Evolutionary conservation across 2,888 invertebrate species (phyloP).

Genomic region (Steinernema carpocapsae): DNA sequence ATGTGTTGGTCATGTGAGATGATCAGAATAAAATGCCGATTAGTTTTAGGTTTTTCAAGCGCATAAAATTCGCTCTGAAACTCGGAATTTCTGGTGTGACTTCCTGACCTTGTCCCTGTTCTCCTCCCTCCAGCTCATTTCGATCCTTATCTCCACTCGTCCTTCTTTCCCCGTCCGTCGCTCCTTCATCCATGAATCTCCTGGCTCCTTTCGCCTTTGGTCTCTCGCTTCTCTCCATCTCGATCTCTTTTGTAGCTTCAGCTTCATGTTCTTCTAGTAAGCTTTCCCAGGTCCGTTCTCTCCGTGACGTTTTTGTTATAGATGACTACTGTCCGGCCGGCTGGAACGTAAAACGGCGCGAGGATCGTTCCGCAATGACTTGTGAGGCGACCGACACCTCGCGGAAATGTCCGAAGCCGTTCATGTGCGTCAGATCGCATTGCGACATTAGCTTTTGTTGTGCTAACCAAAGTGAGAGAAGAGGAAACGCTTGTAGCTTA

Average conservation of each 20-base stretch:
- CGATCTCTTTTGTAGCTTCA: background rate
- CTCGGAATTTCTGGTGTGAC: no score
- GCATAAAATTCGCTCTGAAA: no score
- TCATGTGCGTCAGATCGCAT: constrained; percentile 60
- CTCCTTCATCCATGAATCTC: constrained; percentile 2
- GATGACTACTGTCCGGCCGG: constrained; percentile 62
- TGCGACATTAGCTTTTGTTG: constrained; percentile 64
- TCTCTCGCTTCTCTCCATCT: background rate
- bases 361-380: constrained; percentile 55
- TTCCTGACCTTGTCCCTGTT: constrained; percentile 21
- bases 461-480: constrained; percentile 54
- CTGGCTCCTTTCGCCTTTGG: constrained; percentile 10
- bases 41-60: no score
- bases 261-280: constrained; percentile 27
- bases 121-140: background rate
- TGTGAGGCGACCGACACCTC: constrained; percentile 46
- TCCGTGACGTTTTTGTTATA: constrained; percentile 1
- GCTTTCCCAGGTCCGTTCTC: background rate
- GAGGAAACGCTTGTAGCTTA: background rate
- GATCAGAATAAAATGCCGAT: no score
- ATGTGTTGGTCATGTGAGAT: no score
- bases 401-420: constrained; percentile 60
- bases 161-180: background rate
- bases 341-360: constrained; percentile 55
- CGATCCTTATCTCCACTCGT: constrained; percentile 11